Percentiles rank a stretch among this genome's conserved stretches.
Conservation (phyloP, 2,888 invertebrate species). For the Sussaba pulchella region DNA sequence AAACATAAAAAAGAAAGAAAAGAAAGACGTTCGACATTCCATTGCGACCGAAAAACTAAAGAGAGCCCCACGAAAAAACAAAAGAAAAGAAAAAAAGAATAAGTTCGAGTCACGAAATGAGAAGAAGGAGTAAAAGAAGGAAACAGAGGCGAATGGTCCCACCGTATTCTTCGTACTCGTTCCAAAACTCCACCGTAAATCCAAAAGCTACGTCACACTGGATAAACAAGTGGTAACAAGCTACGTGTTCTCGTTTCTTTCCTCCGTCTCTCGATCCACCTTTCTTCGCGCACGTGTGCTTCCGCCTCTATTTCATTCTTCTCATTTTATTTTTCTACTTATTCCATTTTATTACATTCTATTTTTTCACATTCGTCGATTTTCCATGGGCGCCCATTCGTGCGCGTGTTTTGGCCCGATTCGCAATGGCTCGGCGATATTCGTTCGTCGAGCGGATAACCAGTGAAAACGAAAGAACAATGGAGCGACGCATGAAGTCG, state of each 20-base stretch:
- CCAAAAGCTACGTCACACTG: slow-evolving; percentile 72
- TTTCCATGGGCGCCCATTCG: neutral
- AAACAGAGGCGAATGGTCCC: slow-evolving; percentile 57
- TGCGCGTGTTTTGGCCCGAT: slow-evolving; percentile 19
- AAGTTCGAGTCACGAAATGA: neutral
- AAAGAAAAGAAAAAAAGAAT: slow-evolving; percentile 40
- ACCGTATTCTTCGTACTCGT: slow-evolving; percentile 49
- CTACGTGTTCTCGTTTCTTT: slow-evolving; percentile 76
- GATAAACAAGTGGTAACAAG: slow-evolving; percentile 81
- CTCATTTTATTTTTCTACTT: slow-evolving; percentile 9
- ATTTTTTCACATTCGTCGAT: neutral
- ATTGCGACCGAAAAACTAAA: neutral
- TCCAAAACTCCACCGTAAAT: slow-evolving; percentile 72
- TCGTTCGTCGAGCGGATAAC: neutral
- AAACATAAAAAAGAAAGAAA: slow-evolving; percentile 24
- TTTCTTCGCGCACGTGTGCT: slow-evolving; percentile 9
- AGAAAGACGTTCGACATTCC: slow-evolving; percentile 3
- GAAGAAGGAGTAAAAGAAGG: slow-evolving; percentile 16
- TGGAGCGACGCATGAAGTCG: neutral
- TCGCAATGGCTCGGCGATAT: slow-evolving; percentile 20
- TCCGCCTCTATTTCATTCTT: neutral
- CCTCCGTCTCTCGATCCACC: slow-evolving; percentile 45
- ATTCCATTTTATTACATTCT: neutral
- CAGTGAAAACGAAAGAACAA: neutral
- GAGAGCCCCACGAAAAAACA: slow-evolving; percentile 12